A percentile compares a stretch with the other conserved stretches of the same genome.
Evolutionary conservation across 2,113 vertebrate species (phyloP).

Genomic region (Microtus montanus): DNA sequence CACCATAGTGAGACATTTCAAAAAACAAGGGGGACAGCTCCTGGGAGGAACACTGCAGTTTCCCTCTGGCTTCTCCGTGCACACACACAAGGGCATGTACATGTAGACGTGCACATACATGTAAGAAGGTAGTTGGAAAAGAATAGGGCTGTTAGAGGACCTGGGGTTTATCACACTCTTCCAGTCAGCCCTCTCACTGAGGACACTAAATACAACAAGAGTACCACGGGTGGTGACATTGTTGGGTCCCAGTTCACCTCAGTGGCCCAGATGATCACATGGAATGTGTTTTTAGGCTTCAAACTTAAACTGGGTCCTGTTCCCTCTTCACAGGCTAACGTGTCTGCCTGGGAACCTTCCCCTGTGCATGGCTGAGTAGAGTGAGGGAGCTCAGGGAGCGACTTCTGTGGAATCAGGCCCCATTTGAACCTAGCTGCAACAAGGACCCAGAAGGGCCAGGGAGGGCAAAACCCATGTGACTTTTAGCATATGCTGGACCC

Average conservation of each 20-base stretch:
- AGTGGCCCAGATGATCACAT: not conserved
- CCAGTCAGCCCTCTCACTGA: not conserved
- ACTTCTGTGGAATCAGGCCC: not conserved
- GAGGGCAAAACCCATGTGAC: not conserved
- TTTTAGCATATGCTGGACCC: not conserved
- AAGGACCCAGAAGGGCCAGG: not conserved
- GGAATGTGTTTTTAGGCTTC: not conserved
- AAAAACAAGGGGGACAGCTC: not conserved
- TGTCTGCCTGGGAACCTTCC: not conserved
- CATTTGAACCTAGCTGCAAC: not conserved
- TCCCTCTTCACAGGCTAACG: not conserved
- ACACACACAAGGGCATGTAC: not conserved
- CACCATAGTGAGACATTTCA: not conserved
- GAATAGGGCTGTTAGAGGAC: not conserved
- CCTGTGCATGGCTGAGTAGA: not conserved
- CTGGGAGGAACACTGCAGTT: not conserved
- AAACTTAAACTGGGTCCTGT: not conserved
- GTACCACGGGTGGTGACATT: not conserved
- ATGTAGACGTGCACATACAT: too few species aligned
- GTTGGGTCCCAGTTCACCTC: not conserved
- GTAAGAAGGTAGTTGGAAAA: not conserved
- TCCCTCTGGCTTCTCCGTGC: not conserved
- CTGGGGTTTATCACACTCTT: not conserved
- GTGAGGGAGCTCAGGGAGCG: not conserved
- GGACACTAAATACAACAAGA: not conserved